These are phyloP conservation scores for Lithodes maja DNA, from an alignment of 2,888 invertebrate genomes.

Conservation along the genomic window DNA sequence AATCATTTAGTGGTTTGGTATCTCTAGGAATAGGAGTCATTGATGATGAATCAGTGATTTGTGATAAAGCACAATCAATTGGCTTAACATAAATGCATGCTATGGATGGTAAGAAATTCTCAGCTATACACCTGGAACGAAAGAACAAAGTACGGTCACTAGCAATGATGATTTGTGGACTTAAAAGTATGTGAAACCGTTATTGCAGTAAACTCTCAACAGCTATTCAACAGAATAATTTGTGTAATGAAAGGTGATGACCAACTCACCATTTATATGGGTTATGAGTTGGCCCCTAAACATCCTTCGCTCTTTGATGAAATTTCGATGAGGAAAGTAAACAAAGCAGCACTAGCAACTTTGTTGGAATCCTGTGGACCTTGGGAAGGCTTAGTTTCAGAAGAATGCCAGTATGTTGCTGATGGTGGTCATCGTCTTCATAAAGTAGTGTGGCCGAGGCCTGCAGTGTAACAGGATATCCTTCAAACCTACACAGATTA, in stretches of 20 bases:
- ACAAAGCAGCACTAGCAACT: too few relatives aligned
- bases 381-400: too few relatives aligned
- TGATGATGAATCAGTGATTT: conserved; percentile 7
- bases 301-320: background rate
- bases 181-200: conserved; percentile 19
- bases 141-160: conserved; percentile 16
- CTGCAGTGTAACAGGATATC: too few relatives aligned
- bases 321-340: too few relatives aligned
- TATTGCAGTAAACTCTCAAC: conserved; percentile 26
- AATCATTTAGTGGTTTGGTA: conserved; percentile 18
- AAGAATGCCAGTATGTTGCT: too few relatives aligned
- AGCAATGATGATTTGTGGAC: background rate
- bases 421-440: too few relatives aligned
- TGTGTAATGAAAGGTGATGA: conserved; percentile 22
- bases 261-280: conserved; percentile 15
- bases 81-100: conserved; percentile 17
- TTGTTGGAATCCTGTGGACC: too few relatives aligned
- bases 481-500: too few relatives aligned
- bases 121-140: too few relatives aligned
- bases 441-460: too few relatives aligned
- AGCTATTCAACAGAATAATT: conserved; percentile 21
- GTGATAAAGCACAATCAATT: conserved; percentile 10
- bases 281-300: conserved; percentile 23
- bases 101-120: too few relatives aligned
- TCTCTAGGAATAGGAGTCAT: conserved; percentile 11